A percentile compares a stretch with the other conserved stretches of the same genome.
phyloP scores from a whole-genome alignment of 2,888 invertebrate species.

The Cosmia pyralina region DNA sequence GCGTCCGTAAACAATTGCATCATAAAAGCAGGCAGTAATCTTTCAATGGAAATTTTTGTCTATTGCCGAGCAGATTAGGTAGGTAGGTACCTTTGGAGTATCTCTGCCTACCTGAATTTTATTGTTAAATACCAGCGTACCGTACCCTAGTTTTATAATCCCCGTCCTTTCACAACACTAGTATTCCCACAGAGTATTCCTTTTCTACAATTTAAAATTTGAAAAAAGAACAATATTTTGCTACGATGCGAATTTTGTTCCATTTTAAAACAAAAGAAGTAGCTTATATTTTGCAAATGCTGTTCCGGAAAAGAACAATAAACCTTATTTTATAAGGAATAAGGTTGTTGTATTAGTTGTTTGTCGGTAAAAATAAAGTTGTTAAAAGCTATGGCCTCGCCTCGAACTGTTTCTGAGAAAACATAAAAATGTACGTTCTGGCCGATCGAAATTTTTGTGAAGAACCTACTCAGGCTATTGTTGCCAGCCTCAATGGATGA shows the following conservation, averaged over 20 bases:
- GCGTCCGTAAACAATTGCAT: conserved; percentile 27
- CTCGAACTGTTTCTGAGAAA: conserved; percentile 66
- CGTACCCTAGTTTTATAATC: conserved; percentile 16
- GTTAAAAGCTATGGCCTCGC: conserved; percentile 57
- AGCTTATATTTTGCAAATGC: conserved; percentile 50
- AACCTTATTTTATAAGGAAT: neutral
- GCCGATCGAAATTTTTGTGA: conserved; percentile 78
- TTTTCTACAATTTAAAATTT: conserved; percentile 36
- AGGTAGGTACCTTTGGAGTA: conserved; percentile 18
- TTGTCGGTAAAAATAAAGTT: conserved; percentile 23
- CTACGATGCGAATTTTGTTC: conserved; percentile 75
- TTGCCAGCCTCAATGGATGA: conserved; percentile 55
- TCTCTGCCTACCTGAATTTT: conserved; percentile 32
- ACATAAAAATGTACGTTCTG: conserved; percentile 74
- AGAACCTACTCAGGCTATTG: conserved; percentile 62
- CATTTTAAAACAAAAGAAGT: conserved; percentile 82
- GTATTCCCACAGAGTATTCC: conserved; percentile 21
- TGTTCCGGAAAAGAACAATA: neutral
- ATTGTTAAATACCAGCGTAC: conserved; percentile 2
- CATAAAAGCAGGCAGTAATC: conserved; percentile 42
- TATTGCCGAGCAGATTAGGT: conserved; percentile 13
- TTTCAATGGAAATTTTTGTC: conserved; percentile 50
- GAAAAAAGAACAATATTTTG: conserved; percentile 40
- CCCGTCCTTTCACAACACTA: conserved; percentile 26
- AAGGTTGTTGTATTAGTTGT: conserved; percentile 20